Percentiles rank a stretch among this genome's conserved stretches.
Conservation (phyloP, 2,797 vertebrate species). For the Arnoldichthys spilopterus region DNA sequence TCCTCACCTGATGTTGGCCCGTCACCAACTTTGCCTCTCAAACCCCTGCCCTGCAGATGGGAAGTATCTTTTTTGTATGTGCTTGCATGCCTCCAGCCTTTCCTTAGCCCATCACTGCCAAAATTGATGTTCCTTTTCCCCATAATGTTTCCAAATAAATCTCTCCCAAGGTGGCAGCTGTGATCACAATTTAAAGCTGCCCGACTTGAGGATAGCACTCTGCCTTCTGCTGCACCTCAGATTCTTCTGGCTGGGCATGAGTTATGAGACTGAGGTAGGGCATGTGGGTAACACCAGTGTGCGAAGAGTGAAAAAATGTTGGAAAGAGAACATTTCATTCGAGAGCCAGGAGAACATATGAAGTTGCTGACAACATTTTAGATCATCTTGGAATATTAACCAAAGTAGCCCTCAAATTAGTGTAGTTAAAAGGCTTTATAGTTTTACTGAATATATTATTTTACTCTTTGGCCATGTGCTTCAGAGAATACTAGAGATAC, state of each 20-base stretch:
- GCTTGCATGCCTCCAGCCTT: slow-evolving; percentile 42
- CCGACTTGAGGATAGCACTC: slow-evolving; percentile 29
- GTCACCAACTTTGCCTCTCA: slow-evolving; percentile 12
- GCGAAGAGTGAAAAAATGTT: background rate
- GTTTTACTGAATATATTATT: background rate
- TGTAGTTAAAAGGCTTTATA: no score
- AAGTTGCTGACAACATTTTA: no score
- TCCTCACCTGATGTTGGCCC: background rate
- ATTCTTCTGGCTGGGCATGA: background rate
- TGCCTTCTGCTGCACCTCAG: slow-evolving; percentile 3
- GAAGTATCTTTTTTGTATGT: slow-evolving; percentile 49
- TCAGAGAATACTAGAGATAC: no score
- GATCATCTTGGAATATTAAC: no score
- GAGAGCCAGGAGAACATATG: background rate
- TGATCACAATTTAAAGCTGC: slow-evolving; percentile 41
- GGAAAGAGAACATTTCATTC: background rate
- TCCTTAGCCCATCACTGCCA: slow-evolving; percentile 40
- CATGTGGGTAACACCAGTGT: background rate
- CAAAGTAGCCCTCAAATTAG: no score
- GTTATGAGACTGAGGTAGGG: background rate
- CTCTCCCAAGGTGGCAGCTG: slow-evolving; percentile 35
- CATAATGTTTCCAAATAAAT: slow-evolving; percentile 45
- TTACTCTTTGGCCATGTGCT: slow-evolving; percentile 4
- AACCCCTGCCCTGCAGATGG: slow-evolving; percentile 21
- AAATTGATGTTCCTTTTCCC: slow-evolving; percentile 46